These are phyloP conservation scores for Cryptomyrus ogoouensis DNA, from an alignment of 2,113 vertebrate species.

Conservation along the genomic window DNA sequence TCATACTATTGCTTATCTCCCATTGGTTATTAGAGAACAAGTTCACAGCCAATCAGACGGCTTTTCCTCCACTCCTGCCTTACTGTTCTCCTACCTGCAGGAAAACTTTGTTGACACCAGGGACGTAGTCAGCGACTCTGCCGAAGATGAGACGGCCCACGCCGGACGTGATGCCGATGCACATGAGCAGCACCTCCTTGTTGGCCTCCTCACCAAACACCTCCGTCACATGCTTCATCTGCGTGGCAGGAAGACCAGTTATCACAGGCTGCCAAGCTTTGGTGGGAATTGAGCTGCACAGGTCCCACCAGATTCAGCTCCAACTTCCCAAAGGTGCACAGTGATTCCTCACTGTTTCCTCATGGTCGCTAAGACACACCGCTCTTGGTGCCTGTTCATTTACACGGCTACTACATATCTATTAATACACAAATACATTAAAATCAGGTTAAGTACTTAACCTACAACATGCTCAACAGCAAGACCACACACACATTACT, in stretches of 20 bases:
- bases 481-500: not conserved
- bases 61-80: not conserved
- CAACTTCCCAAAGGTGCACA: not conserved
- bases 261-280: not conserved
- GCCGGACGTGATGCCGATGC: slow-evolving; percentile 84
- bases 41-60: not conserved
- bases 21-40: not conserved
- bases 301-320: not conserved
- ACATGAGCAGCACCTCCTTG: slow-evolving; percentile 82
- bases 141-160: slow-evolving; percentile 86
- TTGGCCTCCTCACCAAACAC: slow-evolving; percentile 59
- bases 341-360: not conserved
- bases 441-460: not conserved
- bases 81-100: slow-evolving; percentile 72
- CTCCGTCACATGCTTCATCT: slow-evolving; percentile 88
- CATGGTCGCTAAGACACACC: not conserved
- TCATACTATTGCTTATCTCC: not conserved
- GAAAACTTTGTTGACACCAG: slow-evolving; percentile 85
- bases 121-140: slow-evolving; percentile 79
- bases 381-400: not conserved
- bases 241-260: slow-evolving; percentile 13
- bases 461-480: not conserved
- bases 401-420: not conserved
- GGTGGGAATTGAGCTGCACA: not conserved
- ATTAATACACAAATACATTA: not conserved